phyloP scores from a whole-genome alignment of 2,797 vertebrate species.

The Sebastes vulpes region DNA sequence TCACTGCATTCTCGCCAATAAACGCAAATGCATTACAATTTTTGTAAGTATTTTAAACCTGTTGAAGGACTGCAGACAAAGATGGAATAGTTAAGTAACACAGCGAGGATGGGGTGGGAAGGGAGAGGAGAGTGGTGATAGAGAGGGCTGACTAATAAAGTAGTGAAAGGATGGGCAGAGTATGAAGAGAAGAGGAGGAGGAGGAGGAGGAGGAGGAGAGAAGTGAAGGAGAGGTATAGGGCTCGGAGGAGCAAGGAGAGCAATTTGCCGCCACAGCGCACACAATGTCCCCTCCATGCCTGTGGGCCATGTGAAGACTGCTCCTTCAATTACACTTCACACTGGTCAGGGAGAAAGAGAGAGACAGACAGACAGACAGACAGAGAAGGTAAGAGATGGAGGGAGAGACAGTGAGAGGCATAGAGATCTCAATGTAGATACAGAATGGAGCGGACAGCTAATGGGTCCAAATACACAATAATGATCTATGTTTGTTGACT shows the following conservation, averaged over 20 bases:
- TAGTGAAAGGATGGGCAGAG: constrained; percentile 65
- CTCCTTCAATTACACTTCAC: constrained; percentile 85
- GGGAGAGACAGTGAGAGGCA: constrained; percentile 26
- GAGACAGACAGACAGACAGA: constrained; percentile 39
- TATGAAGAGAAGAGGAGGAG: constrained; percentile 39
- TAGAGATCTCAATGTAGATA: constrained; percentile 20
- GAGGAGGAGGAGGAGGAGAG: constrained; percentile 53
- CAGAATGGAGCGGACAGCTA: not conserved
- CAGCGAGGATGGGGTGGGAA: not conserved
- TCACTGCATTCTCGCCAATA: not conserved
- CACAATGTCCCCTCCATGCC: constrained; percentile 85
- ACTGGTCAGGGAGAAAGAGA: constrained; percentile 72
- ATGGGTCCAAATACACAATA: not conserved
- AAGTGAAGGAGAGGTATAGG: constrained; percentile 71
- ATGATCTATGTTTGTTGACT: not conserved
- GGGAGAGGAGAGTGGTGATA: constrained; percentile 27
- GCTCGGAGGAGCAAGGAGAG: constrained; percentile 79
- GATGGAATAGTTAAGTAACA: constrained; percentile 28
- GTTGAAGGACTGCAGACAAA: constrained; percentile 17
- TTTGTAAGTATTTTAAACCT: constrained; percentile 10
- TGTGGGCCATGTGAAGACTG: constrained; percentile 83
- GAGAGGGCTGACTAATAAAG: constrained; percentile 71
- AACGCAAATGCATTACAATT: not conserved
- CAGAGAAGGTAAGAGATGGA: constrained; percentile 30
- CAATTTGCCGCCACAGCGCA: constrained; percentile 85